A percentile compares a stretch with the other conserved stretches of the same genome.
phyloP scores from a whole-genome alignment of 2,888 invertebrate species.

The Tiliacea aurago region DNA sequence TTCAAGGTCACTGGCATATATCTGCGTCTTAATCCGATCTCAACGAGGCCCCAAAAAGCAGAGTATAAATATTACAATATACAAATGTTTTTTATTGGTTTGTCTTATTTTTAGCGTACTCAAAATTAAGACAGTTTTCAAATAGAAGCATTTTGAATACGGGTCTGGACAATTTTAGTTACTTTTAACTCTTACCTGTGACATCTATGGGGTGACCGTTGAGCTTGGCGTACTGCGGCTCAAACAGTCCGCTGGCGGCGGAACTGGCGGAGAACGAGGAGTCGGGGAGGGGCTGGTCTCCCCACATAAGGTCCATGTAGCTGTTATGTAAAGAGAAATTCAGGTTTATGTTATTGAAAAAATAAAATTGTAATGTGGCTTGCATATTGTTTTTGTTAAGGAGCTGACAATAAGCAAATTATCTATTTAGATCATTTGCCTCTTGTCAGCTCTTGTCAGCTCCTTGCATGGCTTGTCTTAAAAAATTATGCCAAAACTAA shows the following conservation, averaged over 20 bases:
- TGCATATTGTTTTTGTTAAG: not conserved
- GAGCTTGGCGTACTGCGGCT: slow-evolving; percentile 89
- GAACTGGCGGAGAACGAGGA: slow-evolving; percentile 91
- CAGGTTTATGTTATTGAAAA: not conserved
- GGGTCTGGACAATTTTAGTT: not conserved
- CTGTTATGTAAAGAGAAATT: slow-evolving; percentile 57
- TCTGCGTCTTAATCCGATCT: not conserved
- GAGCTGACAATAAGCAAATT: too few relatives aligned
- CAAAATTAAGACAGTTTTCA: not conserved
- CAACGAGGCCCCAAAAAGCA: not conserved
- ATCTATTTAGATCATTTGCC: too few relatives aligned
- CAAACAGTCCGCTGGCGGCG: slow-evolving; percentile 81
- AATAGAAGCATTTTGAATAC: not conserved
- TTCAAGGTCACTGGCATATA: too few relatives aligned
- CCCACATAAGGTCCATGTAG: slow-evolving; percentile 83
- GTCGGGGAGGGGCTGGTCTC: slow-evolving; percentile 86
- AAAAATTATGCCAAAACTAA: too few relatives aligned
- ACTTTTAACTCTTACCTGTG: slow-evolving; percentile 47
- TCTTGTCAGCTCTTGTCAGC: too few relatives aligned
- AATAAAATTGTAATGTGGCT: not conserved
- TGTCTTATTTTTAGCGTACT: not conserved
- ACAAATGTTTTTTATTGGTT: not conserved
- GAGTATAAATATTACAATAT: not conserved
- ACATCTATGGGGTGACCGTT: slow-evolving; percentile 68
- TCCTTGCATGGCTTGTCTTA: too few relatives aligned